Evolutionary conservation across 1,140 invertebrate genomes (phyloP).

Genomic region (Zeugodacus cucurbitae): DNA sequence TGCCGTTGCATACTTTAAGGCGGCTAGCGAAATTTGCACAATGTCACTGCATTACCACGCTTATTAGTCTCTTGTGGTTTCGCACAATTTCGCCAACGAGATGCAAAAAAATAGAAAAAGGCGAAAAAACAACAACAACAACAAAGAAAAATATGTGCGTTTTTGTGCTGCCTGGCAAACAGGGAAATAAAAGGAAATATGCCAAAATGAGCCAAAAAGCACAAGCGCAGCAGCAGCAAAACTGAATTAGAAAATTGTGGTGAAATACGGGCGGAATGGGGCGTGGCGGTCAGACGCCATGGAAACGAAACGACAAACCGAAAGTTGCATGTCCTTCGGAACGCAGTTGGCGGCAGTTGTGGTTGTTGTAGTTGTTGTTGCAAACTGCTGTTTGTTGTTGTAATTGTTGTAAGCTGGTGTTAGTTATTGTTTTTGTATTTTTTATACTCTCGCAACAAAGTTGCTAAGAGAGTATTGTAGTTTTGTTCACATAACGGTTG

Average conservation of each 20-base stretch:
- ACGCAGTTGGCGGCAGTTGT: not conserved
- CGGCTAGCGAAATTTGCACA: conserved; percentile 1
- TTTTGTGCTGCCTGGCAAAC: not conserved
- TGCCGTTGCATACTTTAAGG: conserved; percentile 1
- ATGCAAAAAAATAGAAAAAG: not conserved
- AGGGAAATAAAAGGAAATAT: not conserved
- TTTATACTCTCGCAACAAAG: too few species aligned
- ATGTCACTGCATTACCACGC: conserved; percentile 17
- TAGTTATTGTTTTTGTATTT: too few species aligned
- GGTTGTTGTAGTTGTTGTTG: not conserved
- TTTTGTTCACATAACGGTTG: too few species aligned
- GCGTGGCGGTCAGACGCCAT: not conserved
- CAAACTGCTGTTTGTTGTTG: not conserved
- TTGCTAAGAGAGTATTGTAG: too few species aligned
- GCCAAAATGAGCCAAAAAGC: not conserved
- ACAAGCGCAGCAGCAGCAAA: not conserved
- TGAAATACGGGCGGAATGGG: not conserved
- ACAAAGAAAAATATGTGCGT: not conserved
- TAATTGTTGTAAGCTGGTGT: too few species aligned
- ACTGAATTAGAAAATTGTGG: not conserved
- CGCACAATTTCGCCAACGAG: not conserved
- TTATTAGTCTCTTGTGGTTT: conserved; percentile 29
- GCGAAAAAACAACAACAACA: not conserved
- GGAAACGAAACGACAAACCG: not conserved
- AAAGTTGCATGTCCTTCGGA: conserved; percentile 18